Evolutionary conservation across 2,888 invertebrate species (phyloP).

Genomic region (Coleophora deauratella): DNA sequence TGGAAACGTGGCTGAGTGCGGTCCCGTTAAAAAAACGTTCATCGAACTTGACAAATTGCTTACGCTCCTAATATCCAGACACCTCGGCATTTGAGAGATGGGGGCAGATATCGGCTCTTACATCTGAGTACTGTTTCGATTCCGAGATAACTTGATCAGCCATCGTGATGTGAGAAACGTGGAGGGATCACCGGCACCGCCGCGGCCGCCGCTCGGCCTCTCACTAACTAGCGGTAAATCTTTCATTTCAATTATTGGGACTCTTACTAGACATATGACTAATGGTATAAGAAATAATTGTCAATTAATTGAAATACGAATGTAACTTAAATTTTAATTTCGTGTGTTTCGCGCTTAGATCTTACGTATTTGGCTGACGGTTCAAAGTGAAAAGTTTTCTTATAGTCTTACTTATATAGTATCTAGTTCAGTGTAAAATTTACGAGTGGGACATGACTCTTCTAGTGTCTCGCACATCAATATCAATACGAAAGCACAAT

Average conservation of each 20-base stretch:
- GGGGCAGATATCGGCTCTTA: constrained; percentile 48
- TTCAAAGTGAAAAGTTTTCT: too few species aligned
- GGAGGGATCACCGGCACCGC: constrained; percentile 19
- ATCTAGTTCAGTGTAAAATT: constrained; percentile 35
- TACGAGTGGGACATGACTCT: constrained; percentile 18
- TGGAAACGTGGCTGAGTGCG: constrained; percentile 13
- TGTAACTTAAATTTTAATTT: too few species aligned
- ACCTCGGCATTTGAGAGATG: constrained; percentile 54
- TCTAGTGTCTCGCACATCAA: constrained; percentile 54
- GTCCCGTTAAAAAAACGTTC: constrained; percentile 61
- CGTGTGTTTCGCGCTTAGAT: too few species aligned
- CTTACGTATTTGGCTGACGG: too few species aligned
- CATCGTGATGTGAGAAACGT: constrained; percentile 40
- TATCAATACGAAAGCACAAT: constrained; percentile 64
- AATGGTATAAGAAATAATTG: constrained; percentile 3
- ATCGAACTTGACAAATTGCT: constrained; percentile 70
- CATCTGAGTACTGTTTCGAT: constrained; percentile 62
- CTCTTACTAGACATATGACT: constrained; percentile 6
- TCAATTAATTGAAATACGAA: constrained; percentile 4
- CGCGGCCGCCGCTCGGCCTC: constrained; percentile 6
- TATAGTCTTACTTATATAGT: too few species aligned
- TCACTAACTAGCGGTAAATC: constrained; percentile 25
- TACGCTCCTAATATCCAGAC: constrained; percentile 68
- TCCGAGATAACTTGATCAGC: constrained; percentile 58
- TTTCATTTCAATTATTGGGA: constrained; percentile 10